Base-by-base conservation (phyloP, 2,113 vertebrate genomes). In the Pomatostomus ruficeps region DNA sequence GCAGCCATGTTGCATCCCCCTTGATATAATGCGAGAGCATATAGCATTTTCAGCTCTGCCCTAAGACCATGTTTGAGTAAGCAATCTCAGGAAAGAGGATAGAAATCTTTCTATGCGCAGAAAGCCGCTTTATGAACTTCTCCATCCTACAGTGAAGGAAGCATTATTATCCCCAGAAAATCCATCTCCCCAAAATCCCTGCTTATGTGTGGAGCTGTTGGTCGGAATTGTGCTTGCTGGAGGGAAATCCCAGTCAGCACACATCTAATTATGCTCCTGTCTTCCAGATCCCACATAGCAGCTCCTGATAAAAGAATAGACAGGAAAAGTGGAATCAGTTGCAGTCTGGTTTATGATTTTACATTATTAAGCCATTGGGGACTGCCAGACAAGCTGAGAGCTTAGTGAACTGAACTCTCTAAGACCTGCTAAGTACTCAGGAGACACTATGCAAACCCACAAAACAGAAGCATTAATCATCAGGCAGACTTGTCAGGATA, bases 361-460 rank as follows among this genome's bases (percentile, higher is more conserved):
- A 84, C 51, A 85, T 96, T 91, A 97, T 94, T 85, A 96, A 96
- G 88, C 91, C 96, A 46, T 85, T 63, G 43, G 91, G 91, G 87
- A 91, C 88, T 81, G 68, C 28, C 93, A 95, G 87, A 36, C 85
- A 91, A 92, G 89, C 90, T 88, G 82, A 95, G 88, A 85, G 85
- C 94, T 95, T 93, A 94, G 89, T 86, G 77, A 93, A 71, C 87
- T 90, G 93, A 92, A 96, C 80, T 94, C 77, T 93, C 51, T 95
- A 94, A 96, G 86, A 94, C 91, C 83, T 89, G 94, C 43, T 94
- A 95, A 96, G 92, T 35, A 95, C 83, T 91, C 91, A 46, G 73
- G 77, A 95, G 94, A 74, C 86, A 83, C 94, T 92, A 63, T 78
- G 92, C 95, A 97, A 94, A 91, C 91, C 65, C 93, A 94, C 87